phyloP scores from a whole-genome alignment of 2,113 vertebrate species.

The Rhinolophus sinicus region DNA sequence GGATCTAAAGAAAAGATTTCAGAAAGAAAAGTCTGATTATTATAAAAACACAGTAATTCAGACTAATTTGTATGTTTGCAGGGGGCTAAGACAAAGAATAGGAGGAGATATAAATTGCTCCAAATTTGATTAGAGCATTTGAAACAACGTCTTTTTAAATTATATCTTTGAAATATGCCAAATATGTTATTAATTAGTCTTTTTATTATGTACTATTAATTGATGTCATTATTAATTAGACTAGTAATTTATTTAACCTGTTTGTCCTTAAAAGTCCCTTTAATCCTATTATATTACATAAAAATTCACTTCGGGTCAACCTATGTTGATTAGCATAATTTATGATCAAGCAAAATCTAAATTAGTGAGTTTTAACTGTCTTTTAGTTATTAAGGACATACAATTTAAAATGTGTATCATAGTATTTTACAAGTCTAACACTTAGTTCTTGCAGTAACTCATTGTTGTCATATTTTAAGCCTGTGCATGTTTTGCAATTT shows the following conservation, averaged over 20 bases:
- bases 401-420: background rate
- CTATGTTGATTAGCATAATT: slow-evolving; percentile 12
- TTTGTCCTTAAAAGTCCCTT: slow-evolving; percentile 20
- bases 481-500: background rate
- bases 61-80: background rate
- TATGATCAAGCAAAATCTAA: background rate
- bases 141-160: slow-evolving; percentile 11
- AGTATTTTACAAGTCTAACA: background rate
- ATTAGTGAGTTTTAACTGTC: background rate
- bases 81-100: background rate
- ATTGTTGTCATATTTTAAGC: background rate
- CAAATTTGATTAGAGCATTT: background rate
- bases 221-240: background rate
- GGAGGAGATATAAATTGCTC: background rate
- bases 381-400: background rate
- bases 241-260: slow-evolving; percentile 4
- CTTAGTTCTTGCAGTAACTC: background rate
- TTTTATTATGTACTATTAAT: background rate
- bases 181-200: background rate
- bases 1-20: background rate
- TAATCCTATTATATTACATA: background rate
- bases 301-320: slow-evolving; percentile 1
- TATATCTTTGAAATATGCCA: background rate
- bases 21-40: background rate
- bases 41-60: background rate